These are phyloP conservation scores for Atrina japonica DNA, from an alignment of 2,888 invertebrate genomes.

Conservation along the genomic window DNA sequence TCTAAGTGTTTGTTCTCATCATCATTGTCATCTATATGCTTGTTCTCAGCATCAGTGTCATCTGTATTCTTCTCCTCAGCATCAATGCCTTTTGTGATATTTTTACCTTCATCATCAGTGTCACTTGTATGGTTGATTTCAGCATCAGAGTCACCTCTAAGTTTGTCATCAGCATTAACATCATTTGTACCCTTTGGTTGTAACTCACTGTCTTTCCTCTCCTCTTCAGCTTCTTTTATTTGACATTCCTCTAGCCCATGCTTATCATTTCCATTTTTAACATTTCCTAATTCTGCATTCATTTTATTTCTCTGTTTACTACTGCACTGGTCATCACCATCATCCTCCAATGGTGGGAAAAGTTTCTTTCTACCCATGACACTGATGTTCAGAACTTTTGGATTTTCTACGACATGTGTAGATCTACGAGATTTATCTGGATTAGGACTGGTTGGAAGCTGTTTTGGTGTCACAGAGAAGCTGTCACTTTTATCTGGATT, in stretches of 20 bases:
- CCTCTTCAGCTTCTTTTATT: too few species aligned
- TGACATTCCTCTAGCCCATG: too few species aligned
- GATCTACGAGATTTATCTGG: constrained; percentile 64
- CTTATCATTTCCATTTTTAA: too few species aligned
- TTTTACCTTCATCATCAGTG: constrained; percentile 13
- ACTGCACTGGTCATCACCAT: too few species aligned
- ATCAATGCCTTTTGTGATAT: not conserved
- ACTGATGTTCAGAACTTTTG: constrained; percentile 51
- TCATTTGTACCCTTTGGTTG: too few species aligned
- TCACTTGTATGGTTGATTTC: too few species aligned
- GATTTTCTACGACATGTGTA: constrained; percentile 65
- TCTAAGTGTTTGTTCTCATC: constrained; percentile 6
- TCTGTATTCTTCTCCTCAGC: not conserved
- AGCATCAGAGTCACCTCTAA: too few species aligned
- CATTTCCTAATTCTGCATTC: too few species aligned
- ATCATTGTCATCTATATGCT: not conserved
- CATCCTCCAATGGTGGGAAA: constrained; percentile 25
- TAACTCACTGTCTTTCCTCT: too few species aligned
- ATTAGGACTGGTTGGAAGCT: constrained; percentile 64
- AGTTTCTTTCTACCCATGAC: constrained; percentile 49
- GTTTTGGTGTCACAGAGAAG: constrained; percentile 56
- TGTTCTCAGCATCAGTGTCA: not conserved
- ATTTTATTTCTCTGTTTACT: too few species aligned
- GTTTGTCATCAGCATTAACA: too few species aligned
- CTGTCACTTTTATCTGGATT: constrained; percentile 28